Conservation (phyloP, 2,888 invertebrate genomes). For the Rambutsinella grinnellia region DNA sequence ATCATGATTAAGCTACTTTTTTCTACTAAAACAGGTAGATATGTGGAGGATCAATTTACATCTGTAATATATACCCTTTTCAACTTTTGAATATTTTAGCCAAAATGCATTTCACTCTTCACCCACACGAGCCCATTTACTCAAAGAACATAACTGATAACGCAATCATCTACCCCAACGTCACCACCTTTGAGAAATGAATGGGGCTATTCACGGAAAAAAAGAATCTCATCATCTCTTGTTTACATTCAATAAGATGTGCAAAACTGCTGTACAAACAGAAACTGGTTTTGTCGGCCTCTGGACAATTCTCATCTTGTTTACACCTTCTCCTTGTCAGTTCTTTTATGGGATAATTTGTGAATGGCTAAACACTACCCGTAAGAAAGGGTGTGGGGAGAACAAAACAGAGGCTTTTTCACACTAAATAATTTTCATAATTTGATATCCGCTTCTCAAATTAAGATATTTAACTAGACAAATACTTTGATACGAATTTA, state of each 20-base stretch:
- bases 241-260: slow-evolving; percentile 52
- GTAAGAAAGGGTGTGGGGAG: no score
- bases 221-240: slow-evolving; percentile 38
- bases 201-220: background rate
- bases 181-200: background rate
- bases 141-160: no score
- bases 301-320: slow-evolving; percentile 56
- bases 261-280: slow-evolving; percentile 46
- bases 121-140: no score
- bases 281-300: slow-evolving; percentile 52
- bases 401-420: no score
- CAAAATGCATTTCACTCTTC: no score
- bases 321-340: slow-evolving; percentile 35
- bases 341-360: slow-evolving; percentile 7
- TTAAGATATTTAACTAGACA: no score
- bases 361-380: background rate
- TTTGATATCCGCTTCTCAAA: no score
- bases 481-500: background rate
- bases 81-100: no score
- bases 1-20: background rate
- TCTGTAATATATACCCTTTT: no score
- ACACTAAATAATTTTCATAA: no score
- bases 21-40: no score
- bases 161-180: slow-evolving; percentile 9
- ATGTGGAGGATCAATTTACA: no score